Percentiles rank a stretch among this genome's conserved stretches.
phyloP scores from a whole-genome alignment of 2,888 invertebrate genomes.

The Ectemnius continuus region DNA sequence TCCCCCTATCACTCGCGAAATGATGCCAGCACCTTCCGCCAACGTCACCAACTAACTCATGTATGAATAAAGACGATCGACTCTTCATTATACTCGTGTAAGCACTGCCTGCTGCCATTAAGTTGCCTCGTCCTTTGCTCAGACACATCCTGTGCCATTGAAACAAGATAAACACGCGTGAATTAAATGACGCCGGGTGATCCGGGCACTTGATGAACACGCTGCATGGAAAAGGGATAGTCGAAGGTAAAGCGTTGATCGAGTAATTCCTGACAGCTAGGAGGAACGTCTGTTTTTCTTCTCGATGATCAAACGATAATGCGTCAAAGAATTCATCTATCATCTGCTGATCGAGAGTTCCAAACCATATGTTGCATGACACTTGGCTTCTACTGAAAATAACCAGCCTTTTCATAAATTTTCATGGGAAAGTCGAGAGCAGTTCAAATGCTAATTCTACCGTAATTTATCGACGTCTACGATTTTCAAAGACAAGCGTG shows the following conservation, averaged over 20 bases:
- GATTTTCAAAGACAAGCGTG: constrained; percentile 51
- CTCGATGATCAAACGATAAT: constrained; percentile 1
- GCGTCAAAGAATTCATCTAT: constrained; percentile 39
- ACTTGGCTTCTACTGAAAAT: constrained; percentile 1
- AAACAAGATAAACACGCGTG: no score
- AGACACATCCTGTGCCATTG: no score
- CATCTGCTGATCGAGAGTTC: constrained; percentile 21
- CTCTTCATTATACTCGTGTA: neutral
- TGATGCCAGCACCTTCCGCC: neutral
- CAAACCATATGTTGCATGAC: constrained; percentile 29
- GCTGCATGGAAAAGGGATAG: no score
- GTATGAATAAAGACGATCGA: neutral
- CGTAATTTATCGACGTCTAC: constrained; percentile 67
- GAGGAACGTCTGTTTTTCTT: constrained; percentile 12
- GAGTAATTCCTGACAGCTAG: constrained; percentile 6
- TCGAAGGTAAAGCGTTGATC: neutral
- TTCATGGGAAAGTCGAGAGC: constrained; percentile 21
- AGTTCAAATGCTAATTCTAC: constrained; percentile 71
- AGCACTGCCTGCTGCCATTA: no score
- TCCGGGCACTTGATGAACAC: no score
- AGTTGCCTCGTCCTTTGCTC: no score
- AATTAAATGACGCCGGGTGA: no score
- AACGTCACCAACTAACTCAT: neutral
- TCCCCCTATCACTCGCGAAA: no score
- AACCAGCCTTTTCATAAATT: neutral